A percentile compares a stretch with the other conserved stretches of the same genome.
phyloP scores from a whole-genome alignment of 2,888 invertebrate genomes.

The Eudasyphora cyanicolor region DNA sequence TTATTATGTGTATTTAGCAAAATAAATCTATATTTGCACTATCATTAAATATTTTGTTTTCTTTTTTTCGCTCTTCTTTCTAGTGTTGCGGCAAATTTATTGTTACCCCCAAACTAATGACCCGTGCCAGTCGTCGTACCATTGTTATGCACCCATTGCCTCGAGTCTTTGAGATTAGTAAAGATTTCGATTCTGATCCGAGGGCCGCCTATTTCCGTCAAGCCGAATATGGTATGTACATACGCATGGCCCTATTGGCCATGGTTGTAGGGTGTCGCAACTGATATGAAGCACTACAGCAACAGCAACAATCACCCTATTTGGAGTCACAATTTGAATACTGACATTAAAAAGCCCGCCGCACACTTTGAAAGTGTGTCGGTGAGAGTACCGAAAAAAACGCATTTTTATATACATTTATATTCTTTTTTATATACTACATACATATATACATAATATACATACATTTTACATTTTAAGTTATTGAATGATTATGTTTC shows the following conservation, averaged over 20 bases:
- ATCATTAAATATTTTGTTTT: not conserved
- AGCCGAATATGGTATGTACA: conserved; percentile 98
- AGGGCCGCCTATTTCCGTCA: conserved; percentile 99
- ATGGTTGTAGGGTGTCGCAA: conserved; percentile 87
- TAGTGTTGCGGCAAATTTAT: conserved; percentile 93
- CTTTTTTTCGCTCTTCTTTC: conserved; percentile 69
- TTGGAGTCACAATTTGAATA: not conserved
- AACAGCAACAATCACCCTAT: not conserved
- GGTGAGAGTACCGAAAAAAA: not conserved
- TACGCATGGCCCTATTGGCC: conserved; percentile 97
- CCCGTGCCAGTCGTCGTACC: conserved; percentile 94
- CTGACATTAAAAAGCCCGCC: not conserved
- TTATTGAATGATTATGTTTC: conserved; percentile 9
- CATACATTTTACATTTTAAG: conserved; percentile 9
- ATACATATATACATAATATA: conserved; percentile 31
- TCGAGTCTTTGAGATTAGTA: conserved; percentile 95
- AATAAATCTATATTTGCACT: not conserved
- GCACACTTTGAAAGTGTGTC: conserved; percentile 24
- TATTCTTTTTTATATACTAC: conserved; percentile 44
- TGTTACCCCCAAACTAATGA: conserved; percentile 97
- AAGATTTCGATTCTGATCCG: conserved; percentile 97
- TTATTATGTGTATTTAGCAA: no score
- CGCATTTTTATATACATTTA: conserved; percentile 46
- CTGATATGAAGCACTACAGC: conserved; percentile 52
- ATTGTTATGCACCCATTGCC: conserved; percentile 99